Base-by-base conservation (phyloP, 2,888 invertebrate genomes). In the Dolichomitus sp. region DNA sequence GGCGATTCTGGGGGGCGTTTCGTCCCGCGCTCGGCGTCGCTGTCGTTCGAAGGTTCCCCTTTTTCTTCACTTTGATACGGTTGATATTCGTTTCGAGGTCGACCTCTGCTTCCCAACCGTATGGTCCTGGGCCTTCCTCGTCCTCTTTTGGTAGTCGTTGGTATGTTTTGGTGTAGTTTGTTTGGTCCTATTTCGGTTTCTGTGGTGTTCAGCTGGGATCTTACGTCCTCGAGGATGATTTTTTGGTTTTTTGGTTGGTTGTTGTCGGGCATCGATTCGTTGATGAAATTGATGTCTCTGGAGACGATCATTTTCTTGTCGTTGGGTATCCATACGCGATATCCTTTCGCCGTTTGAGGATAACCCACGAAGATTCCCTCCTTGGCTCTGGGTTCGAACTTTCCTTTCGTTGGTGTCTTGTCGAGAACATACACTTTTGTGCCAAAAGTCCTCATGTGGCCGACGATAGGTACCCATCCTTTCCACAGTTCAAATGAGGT, bases 291-390 rank as follows among this genome's bases (percentile, higher is more conserved):
- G 7, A 85, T 72, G 57, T 85, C 83, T 23, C 83, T 33, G 5
- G 85, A 45, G 14, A 83, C 48, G 7, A 50, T 45, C 1, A 77
- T 23, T n/a, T 63, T 69, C 50, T 75, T 69, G 37, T 81, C 79
- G 3, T 37, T 48, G n/a, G 76, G 78, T 23, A 85, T 1, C 83
- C 85, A 85, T 4, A 85, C 54, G 12, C 85, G 50, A 27, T 77
- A 81, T 12, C 69, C 83, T 40, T 85, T 85, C 1, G 12, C 5
- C 79, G 75, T 57, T 75, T 65, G 17, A 54, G 79, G 42, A 33
- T 79, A 73, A 4, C 73, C 68, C n/a, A 74, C 45, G 17, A 80
- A 74, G 4, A 45, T 7, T 12, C 68, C 74, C n/a, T 80, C 69
- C n/a, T 40, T 57, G 3, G 74, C 27, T 37, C 74, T 14, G 1